Base-by-base conservation (phyloP, 2,888 invertebrate species). In the Tetragonula carbonaria region DNA sequence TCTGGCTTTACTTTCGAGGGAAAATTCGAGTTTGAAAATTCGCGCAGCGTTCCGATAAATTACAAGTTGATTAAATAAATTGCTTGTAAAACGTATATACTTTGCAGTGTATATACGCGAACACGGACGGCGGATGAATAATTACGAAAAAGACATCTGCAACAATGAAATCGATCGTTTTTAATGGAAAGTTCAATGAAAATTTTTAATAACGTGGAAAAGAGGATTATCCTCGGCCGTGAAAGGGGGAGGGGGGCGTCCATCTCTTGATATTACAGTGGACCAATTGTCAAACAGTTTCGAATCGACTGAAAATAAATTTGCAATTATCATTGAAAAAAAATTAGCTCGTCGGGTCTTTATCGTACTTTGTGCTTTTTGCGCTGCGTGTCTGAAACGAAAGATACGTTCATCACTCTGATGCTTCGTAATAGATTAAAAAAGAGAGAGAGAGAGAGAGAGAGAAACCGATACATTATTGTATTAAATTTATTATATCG, bases 11-110 rank as follows among this genome's bases (percentile, higher is more conserved):
- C n/a, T 59, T 59, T 5, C 57, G 57, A 59, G n/a, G 23, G 14
- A 59, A 14, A 28, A 28, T 28, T 59, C 23, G 57, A 59, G 57
- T n/a, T 59, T 59, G n/a, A 59, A 59, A n/a, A 59, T n/a, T n/a
- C n/a, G 57, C n/a, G 57, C 57, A n/a, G 57, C 14, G 21, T 13
- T 8, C 57, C 57, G n/a, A 13, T n/a, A 59, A 59, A n/a, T n/a
- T 59, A 14, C n/a, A 59, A 59, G 57, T 59, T n/a, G 57, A 59
- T 59, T 59, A 59, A 59, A 59, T 59, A 59, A 59, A 59, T 59
- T 59, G 57, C 57, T 59, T 59, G 13, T 59, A 59, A 59, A 59
- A 14, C 14, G 57, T 5, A 5, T 59, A 59, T 8, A 2, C 14
- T n/a, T 59, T 59, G n/a, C 23, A n/a, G n/a, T 59, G n/a, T 55